These are phyloP conservation scores for Edolisoma coerulescens DNA, from an alignment of 2,113 vertebrate species.

Conservation along the genomic window DNA sequence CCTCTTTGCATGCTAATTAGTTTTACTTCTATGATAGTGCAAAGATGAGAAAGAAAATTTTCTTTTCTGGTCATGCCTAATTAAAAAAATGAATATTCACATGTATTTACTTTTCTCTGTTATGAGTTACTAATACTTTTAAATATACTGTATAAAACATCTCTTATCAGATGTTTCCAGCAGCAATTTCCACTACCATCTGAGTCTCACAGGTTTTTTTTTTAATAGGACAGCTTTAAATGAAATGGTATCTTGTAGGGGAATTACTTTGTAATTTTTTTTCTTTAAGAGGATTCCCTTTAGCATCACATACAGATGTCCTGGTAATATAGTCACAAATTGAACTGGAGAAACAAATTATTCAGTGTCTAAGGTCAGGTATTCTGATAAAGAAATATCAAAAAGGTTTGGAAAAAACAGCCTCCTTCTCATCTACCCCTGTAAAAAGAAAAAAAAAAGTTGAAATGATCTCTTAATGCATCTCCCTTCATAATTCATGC, in stretches of 20 bases:
- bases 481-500: constrained; percentile 52
- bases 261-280: background rate
- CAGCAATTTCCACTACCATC: background rate
- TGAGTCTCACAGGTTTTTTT: background rate
- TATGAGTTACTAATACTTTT: background rate
- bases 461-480: constrained; percentile 52
- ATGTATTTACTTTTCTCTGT: background rate
- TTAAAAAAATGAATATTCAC: background rate
- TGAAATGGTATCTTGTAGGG: background rate
- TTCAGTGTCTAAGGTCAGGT: background rate
- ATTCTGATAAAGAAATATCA: background rate
- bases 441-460: background rate
- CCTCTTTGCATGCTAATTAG: background rate
- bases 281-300: background rate
- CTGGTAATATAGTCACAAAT: background rate
- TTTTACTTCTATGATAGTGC: background rate
- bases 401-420: background rate
- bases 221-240: background rate
- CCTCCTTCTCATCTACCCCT: background rate
- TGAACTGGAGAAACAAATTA: background rate
- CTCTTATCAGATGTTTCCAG: background rate
- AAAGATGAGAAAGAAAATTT: background rate
- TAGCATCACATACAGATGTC: background rate
- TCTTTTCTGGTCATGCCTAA: background rate
- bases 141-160: background rate